Conservation (phyloP, 2,888 invertebrate species). For the Drosophila lacicola region DNA sequence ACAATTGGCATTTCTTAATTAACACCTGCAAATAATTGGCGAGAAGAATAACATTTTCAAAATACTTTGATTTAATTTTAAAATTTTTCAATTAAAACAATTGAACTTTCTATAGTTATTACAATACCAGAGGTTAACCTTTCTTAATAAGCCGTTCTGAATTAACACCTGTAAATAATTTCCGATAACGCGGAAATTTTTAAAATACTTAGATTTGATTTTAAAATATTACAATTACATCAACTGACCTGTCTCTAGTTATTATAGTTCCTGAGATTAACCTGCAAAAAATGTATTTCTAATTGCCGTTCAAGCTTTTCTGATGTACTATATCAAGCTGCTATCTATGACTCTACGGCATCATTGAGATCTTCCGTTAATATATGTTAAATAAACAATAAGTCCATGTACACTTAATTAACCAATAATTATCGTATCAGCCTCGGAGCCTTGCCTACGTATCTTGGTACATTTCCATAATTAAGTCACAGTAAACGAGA, state of each 20-base stretch:
- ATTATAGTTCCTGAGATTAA: not conserved
- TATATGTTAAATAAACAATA: not conserved
- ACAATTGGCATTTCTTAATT: not conserved
- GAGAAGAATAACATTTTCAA: not conserved
- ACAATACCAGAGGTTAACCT: not conserved
- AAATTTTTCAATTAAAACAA: not conserved
- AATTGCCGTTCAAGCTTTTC: not conserved
- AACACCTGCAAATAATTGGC: not conserved
- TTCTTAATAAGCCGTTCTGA: not conserved
- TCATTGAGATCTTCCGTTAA: not conserved
- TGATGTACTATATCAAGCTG: not conserved
- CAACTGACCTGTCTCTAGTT: not conserved
- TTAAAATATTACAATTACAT: not conserved
- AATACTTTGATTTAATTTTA: not conserved
- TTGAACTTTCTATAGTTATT: not conserved
- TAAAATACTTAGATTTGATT: not conserved
- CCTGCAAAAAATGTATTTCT: not conserved
- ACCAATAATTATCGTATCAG: not conserved
- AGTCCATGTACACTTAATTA: not conserved
- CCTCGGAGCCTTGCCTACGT: not conserved
- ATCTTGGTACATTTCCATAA: slow-evolving; percentile 43
- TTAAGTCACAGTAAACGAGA: slow-evolving; percentile 3
- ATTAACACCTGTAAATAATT: not conserved
- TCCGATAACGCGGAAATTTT: not conserved
- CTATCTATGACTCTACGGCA: not conserved